Conservation (phyloP, 2,113 vertebrate species). For the Gymnogyps californianus region DNA sequence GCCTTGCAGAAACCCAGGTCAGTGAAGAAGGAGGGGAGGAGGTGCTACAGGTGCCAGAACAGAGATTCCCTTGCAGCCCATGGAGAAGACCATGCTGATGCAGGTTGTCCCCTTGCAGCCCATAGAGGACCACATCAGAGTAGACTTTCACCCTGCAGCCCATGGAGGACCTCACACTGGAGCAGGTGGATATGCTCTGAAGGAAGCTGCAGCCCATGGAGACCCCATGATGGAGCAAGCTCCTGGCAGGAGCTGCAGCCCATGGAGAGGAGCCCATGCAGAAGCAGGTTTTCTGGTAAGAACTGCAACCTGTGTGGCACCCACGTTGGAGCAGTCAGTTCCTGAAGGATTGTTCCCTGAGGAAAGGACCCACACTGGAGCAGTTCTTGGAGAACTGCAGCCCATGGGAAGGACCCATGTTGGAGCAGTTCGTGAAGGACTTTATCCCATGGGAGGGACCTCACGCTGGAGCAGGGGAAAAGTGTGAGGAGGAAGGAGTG, state of each 20-base stretch:
- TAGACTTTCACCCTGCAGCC: neutral
- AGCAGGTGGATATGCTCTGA: neutral
- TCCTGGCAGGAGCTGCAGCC: neutral
- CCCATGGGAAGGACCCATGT: rapidly evolving
- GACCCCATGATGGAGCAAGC: rapidly evolving
- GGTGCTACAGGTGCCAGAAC: neutral
- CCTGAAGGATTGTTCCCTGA: neutral
- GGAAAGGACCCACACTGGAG: neutral
- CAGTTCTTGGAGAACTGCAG: neutral
- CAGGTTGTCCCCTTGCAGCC: neutral
- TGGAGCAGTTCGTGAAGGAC: neutral
- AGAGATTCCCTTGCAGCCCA: neutral
- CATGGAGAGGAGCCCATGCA: neutral
- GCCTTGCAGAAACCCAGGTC: neutral
- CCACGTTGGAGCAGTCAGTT: neutral
- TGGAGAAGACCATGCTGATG: neutral
- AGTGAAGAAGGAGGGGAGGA: neutral
- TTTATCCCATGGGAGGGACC: neutral
- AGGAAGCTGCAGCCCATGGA: neutral
- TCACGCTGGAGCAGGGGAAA: neutral
- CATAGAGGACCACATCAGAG: neutral
- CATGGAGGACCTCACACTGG: too few species aligned
- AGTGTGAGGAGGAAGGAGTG: neutral
- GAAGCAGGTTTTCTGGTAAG: neutral
- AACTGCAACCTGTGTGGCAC: neutral